Base-by-base conservation (phyloP, 2,797 vertebrate species). In the Meriones psammophilus region DNA sequence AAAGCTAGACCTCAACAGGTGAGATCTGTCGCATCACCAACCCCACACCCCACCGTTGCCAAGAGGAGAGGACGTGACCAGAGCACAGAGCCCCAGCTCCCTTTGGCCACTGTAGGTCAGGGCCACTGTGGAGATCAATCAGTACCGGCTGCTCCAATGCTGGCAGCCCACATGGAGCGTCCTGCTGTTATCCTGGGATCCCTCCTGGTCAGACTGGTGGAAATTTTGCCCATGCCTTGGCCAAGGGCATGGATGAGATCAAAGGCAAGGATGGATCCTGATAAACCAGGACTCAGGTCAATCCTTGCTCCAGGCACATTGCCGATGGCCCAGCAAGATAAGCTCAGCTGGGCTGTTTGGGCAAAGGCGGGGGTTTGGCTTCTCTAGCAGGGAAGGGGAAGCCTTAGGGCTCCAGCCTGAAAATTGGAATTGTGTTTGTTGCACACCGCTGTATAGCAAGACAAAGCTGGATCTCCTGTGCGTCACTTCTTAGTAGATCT, bases 91-190 rank as follows among this genome's bases (percentile, higher is more conserved):
- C 26, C 22, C 30, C 6, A n/a, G 56, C n/a, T 36, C 50, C 2
- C 54, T 24, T 76, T n/a, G n/a, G 20, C 36, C 26, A 10, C 1
- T 6, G 8, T 71, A 22, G 89, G 76, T 74, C 83, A 64, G 60
- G 14, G 24, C 9, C 30, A 0, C 13, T 2, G 12, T 24, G 54
- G 71, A 86, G 87, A 28, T 42, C n/a, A 36, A 66, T 77, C 12
- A 6, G 1, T 0, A 0, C 4, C 0, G 8, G 64, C 33, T 20
- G n/a, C 83, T 58, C 42, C 20, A n/a, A 73, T n/a, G 36, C 46
- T 6, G 1, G 74, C 1, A 5, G 22, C 50, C 30, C 9, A 10
- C 4, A 0, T 8, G 14, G 22, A 18, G 33, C 4, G 7, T n/a
- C 26, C 81, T 15, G 50, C 6, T 26, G 8, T 3, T 0, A 2